Base-by-base conservation (phyloP, 2,888 invertebrate species). In the Tenthredo mesomela region DNA sequence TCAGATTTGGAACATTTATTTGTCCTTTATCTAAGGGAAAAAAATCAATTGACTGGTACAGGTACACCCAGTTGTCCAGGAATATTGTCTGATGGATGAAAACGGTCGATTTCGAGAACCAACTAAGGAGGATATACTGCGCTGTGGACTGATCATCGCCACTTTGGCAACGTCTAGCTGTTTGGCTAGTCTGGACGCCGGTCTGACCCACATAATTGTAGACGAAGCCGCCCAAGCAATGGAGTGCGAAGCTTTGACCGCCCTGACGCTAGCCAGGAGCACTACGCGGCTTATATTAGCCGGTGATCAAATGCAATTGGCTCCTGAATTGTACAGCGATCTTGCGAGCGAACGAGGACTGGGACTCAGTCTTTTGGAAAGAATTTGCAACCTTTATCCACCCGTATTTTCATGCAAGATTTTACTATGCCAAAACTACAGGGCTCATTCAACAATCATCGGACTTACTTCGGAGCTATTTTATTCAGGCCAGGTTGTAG, bases 181-280 rank as follows among this genome's bases (percentile, higher is more conserved):
- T 89, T 93, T 97, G 82, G 95, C 96, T 67, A 95, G 96, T 4
- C 93, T 97, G 88, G 95, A 96, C 33, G 94, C 95, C 67, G 95
- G 95, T 88, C 96, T 97, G 90, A 97, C 96, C 0, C 97, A 98
- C 93, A 97, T 98, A 87, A 95, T 98, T 85, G 94, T 98, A 80
- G 98, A 98, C 92, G 98, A 98, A 94, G 97, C 97, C 0, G 97
- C 97, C 0, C 97, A 98, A 92, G 97, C 97, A 0, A 96, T 97
- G 94, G 98, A 98, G 93, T 97, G 97, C 93, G 97, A 97, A 93
- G 97, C 97, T 0, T 95, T 97, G 18, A 97, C 97, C 93, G 97
- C 97, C 0, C 91, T 98, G 84, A 96, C 96, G 0, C 91, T 97
- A 85, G 97, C 97, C 3, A 96, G 95, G 86, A 95, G 95, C 82